Percentiles rank a stretch among this genome's conserved stretches.
phyloP scores from a whole-genome alignment of 2,888 invertebrate genomes.

The Terebella lapidaria region DNA sequence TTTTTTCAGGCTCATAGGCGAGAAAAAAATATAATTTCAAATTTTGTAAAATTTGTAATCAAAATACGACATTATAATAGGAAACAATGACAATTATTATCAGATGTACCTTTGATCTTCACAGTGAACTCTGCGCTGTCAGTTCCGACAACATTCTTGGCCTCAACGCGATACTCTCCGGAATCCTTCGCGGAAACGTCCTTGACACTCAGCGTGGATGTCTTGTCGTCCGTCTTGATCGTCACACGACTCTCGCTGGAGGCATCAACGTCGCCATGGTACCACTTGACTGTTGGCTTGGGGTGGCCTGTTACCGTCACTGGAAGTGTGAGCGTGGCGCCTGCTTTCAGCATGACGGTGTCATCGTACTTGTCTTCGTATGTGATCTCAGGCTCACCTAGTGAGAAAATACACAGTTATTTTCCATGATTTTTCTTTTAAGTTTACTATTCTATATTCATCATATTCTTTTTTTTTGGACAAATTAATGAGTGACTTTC shows the following conservation, averaged over 20 bases:
- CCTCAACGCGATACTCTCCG: slow-evolving; percentile 78
- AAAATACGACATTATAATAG: too few relatives aligned
- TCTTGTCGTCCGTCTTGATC: slow-evolving; percentile 34
- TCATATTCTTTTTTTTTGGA: too few relatives aligned
- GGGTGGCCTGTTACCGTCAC: slow-evolving; percentile 69
- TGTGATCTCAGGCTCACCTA: slow-evolving; percentile 53
- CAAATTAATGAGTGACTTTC: too few relatives aligned
- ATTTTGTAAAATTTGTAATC: too few relatives aligned
- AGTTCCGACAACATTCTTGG: slow-evolving; percentile 74
- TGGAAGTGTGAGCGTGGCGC: slow-evolving; percentile 46
- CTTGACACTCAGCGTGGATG: slow-evolving; percentile 11
- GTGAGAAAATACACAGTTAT: too few relatives aligned
- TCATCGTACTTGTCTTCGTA: slow-evolving; percentile 65
- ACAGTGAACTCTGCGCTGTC: slow-evolving; percentile 65
- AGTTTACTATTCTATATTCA: too few relatives aligned
- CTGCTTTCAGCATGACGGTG: slow-evolving; percentile 62
- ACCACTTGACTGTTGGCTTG: slow-evolving; percentile 66
- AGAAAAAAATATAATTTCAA: too few relatives aligned
- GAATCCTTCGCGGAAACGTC: slow-evolving; percentile 64
- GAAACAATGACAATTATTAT: too few relatives aligned
- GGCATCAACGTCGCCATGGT: slow-evolving; percentile 53
- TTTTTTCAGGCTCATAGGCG: too few relatives aligned
- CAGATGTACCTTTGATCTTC: slow-evolving; percentile 60
- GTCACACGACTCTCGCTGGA: slow-evolving; percentile 8
- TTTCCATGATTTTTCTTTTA: too few relatives aligned